Evolutionary conservation across 2,888 invertebrate genomes (phyloP).

Genomic region (Mythimna vitellina): DNA sequence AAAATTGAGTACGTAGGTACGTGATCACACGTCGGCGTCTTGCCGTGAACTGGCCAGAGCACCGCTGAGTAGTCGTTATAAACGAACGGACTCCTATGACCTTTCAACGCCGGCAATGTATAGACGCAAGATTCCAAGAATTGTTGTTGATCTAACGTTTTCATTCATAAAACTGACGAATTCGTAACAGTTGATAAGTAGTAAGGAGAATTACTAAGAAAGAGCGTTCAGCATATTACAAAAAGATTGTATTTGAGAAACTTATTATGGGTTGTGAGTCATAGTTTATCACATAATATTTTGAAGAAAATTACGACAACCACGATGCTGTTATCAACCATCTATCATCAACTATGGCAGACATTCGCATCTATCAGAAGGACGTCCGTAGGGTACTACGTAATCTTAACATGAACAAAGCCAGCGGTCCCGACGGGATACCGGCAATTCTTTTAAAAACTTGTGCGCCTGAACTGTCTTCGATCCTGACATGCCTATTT

Average conservation of each 20-base stretch:
- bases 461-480: no score
- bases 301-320: neutral
- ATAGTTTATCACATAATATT: constrained; percentile 7
- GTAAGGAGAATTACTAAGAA: constrained; percentile 22
- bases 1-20: constrained; percentile 4
- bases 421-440: no score
- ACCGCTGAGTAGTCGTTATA: constrained; percentile 49
- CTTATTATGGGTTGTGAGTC: neutral
- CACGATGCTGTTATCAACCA: neutral
- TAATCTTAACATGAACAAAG: no score
- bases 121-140: constrained; percentile 55
- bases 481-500: no score
- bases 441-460: no score
- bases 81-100: constrained; percentile 59
- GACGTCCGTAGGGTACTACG: no score
- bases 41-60: constrained; percentile 45
- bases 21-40: constrained; percentile 26
- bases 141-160: constrained; percentile 42
- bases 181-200: constrained; percentile 31
- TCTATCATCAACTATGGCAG: no score
- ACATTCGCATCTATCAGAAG: no score
- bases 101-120: constrained; percentile 50
- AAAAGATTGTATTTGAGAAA: neutral
- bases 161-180: constrained; percentile 54
- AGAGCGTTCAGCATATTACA: neutral